Conservation (phyloP, 2,888 invertebrate genomes). For the Drosophila histrio region DNA sequence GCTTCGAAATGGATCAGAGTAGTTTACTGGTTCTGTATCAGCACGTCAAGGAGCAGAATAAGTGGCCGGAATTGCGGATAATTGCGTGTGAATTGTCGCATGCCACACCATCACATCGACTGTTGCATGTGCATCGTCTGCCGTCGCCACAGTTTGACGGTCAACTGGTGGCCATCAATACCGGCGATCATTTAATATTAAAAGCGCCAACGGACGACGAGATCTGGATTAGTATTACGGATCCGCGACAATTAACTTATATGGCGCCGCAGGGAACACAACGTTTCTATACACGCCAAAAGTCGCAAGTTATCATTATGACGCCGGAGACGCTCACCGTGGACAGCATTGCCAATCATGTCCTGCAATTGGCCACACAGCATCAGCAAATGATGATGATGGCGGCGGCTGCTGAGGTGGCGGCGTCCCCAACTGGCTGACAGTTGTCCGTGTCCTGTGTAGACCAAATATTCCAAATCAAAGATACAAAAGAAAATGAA, state of each 20-base stretch:
- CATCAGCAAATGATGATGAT: conserved; percentile 34
- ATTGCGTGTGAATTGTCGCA: conserved; percentile 82
- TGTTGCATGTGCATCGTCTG: conserved; percentile 72
- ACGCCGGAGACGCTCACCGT: conserved; percentile 69
- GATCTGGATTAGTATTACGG: conserved; percentile 79
- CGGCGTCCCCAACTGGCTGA: background rate
- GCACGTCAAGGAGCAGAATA: conserved; percentile 41
- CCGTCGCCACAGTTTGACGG: conserved; percentile 75
- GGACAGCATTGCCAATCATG: conserved; percentile 79
- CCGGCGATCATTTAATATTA: conserved; percentile 80
- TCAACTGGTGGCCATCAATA: conserved; percentile 70
- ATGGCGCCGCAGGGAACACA: conserved; percentile 60
- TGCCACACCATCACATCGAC: conserved; percentile 77
- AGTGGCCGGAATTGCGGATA: conserved; percentile 69
- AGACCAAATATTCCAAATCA: conserved; percentile 15
- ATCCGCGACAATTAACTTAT: conserved; percentile 76
- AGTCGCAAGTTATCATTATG: conserved; percentile 78
- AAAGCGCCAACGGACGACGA: conserved; percentile 74
- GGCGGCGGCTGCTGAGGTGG: background rate
- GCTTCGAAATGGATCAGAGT: conserved; percentile 80
- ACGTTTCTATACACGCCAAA: conserved; percentile 78
- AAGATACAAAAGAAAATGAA: background rate
- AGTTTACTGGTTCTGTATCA: conserved; percentile 77
- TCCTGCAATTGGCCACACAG: conserved; percentile 75
- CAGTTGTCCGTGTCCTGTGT: conserved; percentile 12